Percentiles rank a stretch among this genome's conserved stretches.
Evolutionary conservation across 2,797 vertebrate species (phyloP).

Genomic region (Leuciscus waleckii): DNA sequence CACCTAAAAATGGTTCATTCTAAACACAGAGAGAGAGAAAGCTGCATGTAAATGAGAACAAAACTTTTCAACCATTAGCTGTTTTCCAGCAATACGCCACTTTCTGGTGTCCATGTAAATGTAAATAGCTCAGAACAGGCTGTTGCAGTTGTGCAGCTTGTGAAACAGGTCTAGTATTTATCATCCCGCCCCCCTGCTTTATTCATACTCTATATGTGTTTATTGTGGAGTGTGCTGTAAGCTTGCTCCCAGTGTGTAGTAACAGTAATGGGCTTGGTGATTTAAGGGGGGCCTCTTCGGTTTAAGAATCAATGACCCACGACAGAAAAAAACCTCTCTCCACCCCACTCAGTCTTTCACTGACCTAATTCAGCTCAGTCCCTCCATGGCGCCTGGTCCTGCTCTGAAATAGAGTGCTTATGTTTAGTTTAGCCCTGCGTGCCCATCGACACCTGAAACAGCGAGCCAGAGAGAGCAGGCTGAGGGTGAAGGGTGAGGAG

Average conservation of each 20-base stretch:
- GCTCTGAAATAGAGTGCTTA: conserved; percentile 28
- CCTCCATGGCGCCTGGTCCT: not conserved
- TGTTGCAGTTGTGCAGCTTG: not conserved
- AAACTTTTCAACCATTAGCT: not conserved
- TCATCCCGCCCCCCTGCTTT: not conserved
- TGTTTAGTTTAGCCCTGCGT: conserved; percentile 30
- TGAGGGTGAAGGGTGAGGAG: conserved; percentile 1
- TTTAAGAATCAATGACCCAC: conserved; percentile 34
- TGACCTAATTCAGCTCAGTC: conserved; percentile 27
- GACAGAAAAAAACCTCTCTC: conserved; percentile 6
- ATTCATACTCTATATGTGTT: conserved; percentile 4
- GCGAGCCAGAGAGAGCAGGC: not conserved
- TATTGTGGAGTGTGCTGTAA: not conserved
- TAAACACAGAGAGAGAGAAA: not conserved
- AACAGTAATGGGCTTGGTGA: conserved; percentile 8
- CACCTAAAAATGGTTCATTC: not conserved
- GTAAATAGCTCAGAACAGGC: not conserved
- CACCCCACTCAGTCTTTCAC: conserved; percentile 7
- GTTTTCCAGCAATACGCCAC: not conserved
- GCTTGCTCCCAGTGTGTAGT: conserved; percentile 2
- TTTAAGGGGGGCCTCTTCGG: not conserved
- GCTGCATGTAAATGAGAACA: not conserved
- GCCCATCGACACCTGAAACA: not conserved
- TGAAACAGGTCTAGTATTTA: not conserved
- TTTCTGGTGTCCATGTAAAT: not conserved